These are phyloP conservation scores for Ceratoteleas bidentatus DNA, from an alignment of 1,140 invertebrate species.

Conservation along the genomic window DNA sequence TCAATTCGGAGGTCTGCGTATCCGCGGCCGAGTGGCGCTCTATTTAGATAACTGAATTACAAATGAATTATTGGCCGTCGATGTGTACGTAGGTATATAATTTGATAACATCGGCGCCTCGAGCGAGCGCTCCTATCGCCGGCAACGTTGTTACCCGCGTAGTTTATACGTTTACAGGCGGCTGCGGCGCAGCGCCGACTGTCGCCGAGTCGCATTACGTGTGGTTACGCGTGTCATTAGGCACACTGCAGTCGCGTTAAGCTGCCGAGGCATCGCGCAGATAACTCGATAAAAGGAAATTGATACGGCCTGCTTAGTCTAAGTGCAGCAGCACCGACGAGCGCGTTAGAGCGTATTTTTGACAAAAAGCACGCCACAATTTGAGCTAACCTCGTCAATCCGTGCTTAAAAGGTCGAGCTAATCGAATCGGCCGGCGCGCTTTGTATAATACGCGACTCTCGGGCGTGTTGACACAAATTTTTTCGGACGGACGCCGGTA, in stretches of 20 bases:
- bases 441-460: too few species aligned
- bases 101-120: conserved; percentile 76
- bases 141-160: conserved; percentile 61
- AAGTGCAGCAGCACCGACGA: conserved; percentile 56
- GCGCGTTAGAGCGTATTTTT: conserved; percentile 39
- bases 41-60: conserved; percentile 79
- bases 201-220: conserved; percentile 73
- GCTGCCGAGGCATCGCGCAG: conserved; percentile 65
- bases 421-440: not conserved
- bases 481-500: too few species aligned
- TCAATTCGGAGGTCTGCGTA: conserved; percentile 46
- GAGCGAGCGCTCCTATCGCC: conserved; percentile 52
- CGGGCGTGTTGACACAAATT: too few species aligned
- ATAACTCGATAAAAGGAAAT: conserved; percentile 73
- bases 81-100: conserved; percentile 75
- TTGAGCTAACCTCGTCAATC: conserved; percentile 18
- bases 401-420: conserved; percentile 19
- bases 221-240: conserved; percentile 78
- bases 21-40: conserved; percentile 63
- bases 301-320: conserved; percentile 67
- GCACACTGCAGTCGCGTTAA: conserved; percentile 65
- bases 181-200: conserved; percentile 43
- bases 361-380: conserved; percentile 13
- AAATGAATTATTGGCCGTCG: conserved; percentile 77
- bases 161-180: conserved; percentile 61